Evolutionary conservation across 2,113 vertebrate genomes (phyloP).

Genomic region (Elephantulus edwardii): DNA sequence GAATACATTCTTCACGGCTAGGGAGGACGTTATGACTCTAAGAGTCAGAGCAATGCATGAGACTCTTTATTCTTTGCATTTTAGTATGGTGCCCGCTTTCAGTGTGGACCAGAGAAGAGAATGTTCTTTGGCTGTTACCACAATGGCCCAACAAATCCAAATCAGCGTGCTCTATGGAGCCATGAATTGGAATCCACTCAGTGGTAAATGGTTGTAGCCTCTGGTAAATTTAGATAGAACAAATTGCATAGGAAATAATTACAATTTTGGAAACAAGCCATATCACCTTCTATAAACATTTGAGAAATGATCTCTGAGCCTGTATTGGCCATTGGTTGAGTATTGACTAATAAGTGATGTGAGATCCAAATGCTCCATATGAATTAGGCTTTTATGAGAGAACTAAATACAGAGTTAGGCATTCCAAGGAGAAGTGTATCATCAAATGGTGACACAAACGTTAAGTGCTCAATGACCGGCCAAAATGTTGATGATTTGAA

Average conservation of each 20-base stretch:
- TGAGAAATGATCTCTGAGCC: background rate
- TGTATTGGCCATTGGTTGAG: background rate
- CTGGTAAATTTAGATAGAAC: background rate
- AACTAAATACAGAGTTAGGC: background rate
- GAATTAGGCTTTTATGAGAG: background rate
- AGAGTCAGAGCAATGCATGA: background rate
- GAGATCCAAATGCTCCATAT: background rate
- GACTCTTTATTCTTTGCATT: background rate
- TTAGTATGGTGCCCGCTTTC: background rate
- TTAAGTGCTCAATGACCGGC: too few relatives aligned
- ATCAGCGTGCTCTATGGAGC: background rate
- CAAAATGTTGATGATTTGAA: too few relatives aligned
- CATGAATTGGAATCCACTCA: too few relatives aligned
- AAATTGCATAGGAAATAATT: background rate
- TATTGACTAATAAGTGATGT: background rate
- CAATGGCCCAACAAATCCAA: background rate
- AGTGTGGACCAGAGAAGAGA: background rate
- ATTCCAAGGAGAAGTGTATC: background rate
- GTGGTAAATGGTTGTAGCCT: background rate
- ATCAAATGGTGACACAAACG: background rate
- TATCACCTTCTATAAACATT: background rate
- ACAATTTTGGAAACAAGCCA: background rate
- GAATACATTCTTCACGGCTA: background rate
- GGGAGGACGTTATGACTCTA: background rate
- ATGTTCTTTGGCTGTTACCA: background rate